Evolutionary conservation across 2,797 vertebrate genomes (phyloP).

Genomic region (Pampus argenteus): DNA sequence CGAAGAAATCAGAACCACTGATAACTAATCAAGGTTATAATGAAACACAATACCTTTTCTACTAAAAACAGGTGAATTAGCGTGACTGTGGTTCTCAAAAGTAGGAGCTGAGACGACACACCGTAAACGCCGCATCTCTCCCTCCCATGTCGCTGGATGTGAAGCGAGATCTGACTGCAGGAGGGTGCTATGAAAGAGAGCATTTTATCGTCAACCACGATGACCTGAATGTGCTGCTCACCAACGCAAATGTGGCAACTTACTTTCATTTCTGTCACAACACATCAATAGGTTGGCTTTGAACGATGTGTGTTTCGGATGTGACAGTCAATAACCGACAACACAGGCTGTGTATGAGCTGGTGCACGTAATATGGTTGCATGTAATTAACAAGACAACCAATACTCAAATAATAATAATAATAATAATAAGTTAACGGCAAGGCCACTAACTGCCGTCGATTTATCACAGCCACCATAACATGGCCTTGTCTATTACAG

Average conservation of each 20-base stretch:
- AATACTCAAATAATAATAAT: background rate
- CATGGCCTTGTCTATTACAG: slow-evolving; percentile 25
- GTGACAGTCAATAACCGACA: background rate
- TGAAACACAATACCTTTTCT: background rate
- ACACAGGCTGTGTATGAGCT: background rate
- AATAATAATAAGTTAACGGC: too few relatives aligned
- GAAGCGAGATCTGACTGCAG: slow-evolving; percentile 49
- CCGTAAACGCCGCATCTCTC: slow-evolving; percentile 57
- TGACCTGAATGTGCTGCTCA: slow-evolving; percentile 35
- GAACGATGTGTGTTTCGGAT: too few relatives aligned
- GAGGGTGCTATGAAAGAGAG: slow-evolving; percentile 57
- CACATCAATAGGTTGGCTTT: background rate
- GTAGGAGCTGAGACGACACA: slow-evolving; percentile 31
- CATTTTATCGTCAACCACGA: slow-evolving; percentile 1
- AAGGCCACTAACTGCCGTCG: slow-evolving; percentile 35
- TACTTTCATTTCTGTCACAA: background rate
- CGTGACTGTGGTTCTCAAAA: background rate
- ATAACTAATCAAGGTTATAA: background rate
- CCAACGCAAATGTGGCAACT: slow-evolving; percentile 8
- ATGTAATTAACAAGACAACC: background rate
- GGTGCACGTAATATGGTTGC: background rate
- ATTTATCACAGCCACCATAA: slow-evolving; percentile 20
- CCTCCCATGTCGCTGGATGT: slow-evolving; percentile 49
- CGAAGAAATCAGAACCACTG: background rate
- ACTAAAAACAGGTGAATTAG: background rate